phyloP scores from a whole-genome alignment of 2,113 vertebrate genomes.

The Centropus bengalensis region DNA sequence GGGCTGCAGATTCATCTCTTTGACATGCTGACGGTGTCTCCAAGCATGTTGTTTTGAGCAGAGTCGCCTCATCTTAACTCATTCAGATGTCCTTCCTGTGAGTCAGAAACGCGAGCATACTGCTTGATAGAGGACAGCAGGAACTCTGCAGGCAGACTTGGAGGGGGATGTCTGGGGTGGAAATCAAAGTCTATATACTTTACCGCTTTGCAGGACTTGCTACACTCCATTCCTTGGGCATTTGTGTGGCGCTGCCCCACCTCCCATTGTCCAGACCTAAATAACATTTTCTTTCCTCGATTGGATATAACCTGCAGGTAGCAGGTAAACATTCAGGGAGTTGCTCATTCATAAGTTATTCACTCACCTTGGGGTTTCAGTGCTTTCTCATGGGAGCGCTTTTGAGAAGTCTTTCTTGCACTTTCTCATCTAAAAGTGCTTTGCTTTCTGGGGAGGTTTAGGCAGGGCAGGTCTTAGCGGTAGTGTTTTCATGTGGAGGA shows the following conservation, averaged over 20 bases:
- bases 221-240: not conserved
- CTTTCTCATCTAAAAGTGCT: not conserved
- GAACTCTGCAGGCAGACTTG: rapidly evolving
- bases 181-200: not conserved
- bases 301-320: not conserved
- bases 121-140: not conserved
- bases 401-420: not conserved
- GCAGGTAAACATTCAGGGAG: not conserved
- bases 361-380: rapidly evolving
- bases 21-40: not conserved
- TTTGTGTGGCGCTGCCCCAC: not conserved
- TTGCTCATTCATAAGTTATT: rapidly evolving
- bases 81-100: slow-evolving; percentile 3
- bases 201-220: not conserved
- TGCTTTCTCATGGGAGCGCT: not conserved
- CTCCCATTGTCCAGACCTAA: not conserved
- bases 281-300: not conserved
- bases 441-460: not conserved
- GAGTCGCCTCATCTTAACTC: slow-evolving; percentile 26
- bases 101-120: not conserved
- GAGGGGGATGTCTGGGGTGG: not conserved
- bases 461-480: slow-evolving; percentile 2
- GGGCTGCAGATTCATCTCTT: not conserved
- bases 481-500: slow-evolving; percentile 3
- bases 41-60: not conserved